Evolutionary conservation across 1,140 invertebrate species (phyloP).

Genomic region (Aphidius gifuensis): DNA sequence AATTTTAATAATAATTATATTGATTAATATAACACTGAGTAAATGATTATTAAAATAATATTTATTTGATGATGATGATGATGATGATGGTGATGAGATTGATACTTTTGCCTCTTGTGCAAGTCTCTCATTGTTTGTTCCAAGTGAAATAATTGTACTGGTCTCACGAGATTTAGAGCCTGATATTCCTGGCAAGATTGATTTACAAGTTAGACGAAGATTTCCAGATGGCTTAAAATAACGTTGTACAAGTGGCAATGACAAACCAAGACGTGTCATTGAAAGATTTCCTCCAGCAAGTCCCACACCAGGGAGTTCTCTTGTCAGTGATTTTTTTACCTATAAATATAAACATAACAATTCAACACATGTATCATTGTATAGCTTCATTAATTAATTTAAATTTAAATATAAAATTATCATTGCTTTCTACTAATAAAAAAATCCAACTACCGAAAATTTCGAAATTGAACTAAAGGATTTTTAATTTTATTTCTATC

Average conservation of each 20-base stretch:
- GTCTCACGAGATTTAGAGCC: slow-evolving; percentile 25
- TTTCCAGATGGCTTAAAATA: slow-evolving; percentile 44
- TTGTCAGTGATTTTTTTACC: slow-evolving; percentile 38
- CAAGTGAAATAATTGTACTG: slow-evolving; percentile 37
- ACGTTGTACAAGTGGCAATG: slow-evolving; percentile 36
- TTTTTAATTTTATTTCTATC: too few species aligned
- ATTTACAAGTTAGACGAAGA: slow-evolving; percentile 41
- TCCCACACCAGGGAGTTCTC: slow-evolving; percentile 26
- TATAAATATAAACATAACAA: slow-evolving; percentile 20
- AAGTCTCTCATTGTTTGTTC: slow-evolving; percentile 10
- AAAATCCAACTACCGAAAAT: too few species aligned
- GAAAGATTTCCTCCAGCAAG: slow-evolving; percentile 35
- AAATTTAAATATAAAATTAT: too few species aligned
- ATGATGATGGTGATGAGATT: too few species aligned
- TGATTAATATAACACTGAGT: neutral
- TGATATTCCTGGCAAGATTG: slow-evolving; percentile 39
- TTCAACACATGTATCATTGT: too few species aligned
- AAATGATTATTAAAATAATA: neutral
- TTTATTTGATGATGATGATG: neutral
- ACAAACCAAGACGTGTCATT: slow-evolving; percentile 37
- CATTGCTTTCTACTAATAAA: too few species aligned
- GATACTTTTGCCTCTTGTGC: neutral
- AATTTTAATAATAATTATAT: neutral
- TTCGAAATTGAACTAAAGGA: too few species aligned
- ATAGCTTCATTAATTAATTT: too few species aligned